Conservation (phyloP, 2,113 vertebrate genomes). For the Pollimyrus isidori region DNA sequence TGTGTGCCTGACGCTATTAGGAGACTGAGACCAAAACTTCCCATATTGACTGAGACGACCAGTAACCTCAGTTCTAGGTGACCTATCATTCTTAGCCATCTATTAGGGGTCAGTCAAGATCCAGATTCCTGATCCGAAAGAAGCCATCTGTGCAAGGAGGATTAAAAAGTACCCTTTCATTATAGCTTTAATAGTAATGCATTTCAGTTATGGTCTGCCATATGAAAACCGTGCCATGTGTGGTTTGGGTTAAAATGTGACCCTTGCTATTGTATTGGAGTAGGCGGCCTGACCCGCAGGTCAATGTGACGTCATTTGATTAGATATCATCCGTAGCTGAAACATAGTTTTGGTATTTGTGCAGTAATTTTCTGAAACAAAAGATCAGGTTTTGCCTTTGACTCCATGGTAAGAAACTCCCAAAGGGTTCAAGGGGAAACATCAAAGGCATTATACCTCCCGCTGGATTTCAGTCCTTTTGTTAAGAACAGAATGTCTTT, state of each 20-base stretch:
- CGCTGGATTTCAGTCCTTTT: neutral
- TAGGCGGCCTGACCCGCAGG: neutral
- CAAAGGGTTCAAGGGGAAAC: neutral
- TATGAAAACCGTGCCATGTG: neutral
- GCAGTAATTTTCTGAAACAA: neutral
- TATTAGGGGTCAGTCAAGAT: slow-evolving; percentile 31
- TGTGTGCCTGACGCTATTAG: neutral
- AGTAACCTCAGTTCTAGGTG: neutral
- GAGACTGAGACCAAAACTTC: neutral
- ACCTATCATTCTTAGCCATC: neutral
- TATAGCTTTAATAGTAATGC: neutral
- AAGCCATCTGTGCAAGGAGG: neutral
- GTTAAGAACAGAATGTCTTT: neutral
- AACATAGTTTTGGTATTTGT: neutral
- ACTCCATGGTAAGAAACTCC: neutral
- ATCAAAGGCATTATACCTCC: neutral
- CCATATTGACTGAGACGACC: neutral
- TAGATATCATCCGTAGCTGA: neutral
- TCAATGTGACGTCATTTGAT: neutral
- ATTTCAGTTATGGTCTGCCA: neutral
- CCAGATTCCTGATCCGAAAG: neutral
- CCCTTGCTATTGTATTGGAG: neutral
- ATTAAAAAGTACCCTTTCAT: neutral
- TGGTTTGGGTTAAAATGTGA: neutral
- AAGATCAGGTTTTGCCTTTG: neutral